Conservation (phyloP, 2,113 vertebrate species). For the Nesoenas mayeri region DNA sequence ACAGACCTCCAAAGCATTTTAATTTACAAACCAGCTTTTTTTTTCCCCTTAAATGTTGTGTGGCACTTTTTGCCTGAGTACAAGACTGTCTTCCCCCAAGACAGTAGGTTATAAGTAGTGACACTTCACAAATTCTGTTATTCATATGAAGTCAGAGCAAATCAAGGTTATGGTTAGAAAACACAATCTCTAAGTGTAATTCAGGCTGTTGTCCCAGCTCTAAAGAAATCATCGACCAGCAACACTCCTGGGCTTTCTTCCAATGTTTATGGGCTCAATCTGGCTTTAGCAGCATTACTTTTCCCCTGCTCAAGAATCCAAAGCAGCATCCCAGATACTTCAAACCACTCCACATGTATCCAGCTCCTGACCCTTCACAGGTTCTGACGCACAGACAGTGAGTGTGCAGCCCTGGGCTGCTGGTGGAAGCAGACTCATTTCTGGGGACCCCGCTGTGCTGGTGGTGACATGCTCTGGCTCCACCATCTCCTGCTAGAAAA, state of each 20-base stretch:
- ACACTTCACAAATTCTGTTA: neutral
- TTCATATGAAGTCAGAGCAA: neutral
- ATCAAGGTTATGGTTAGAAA: neutral
- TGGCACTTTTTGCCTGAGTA: neutral
- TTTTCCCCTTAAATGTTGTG: neutral
- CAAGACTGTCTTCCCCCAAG: neutral
- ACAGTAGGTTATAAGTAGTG: neutral
- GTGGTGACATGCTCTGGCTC: rapidly evolving
- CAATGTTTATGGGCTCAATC: neutral
- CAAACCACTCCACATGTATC: rapidly evolving
- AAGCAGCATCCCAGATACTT: neutral
- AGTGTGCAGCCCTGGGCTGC: neutral
- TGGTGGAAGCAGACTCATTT: rapidly evolving
- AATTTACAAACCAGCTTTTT: neutral
- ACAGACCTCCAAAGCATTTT: neutral
- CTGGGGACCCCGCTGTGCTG: neutral
- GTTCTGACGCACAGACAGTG: neutral
- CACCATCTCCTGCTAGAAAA: neutral
- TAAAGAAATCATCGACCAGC: neutral
- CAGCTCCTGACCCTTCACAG: rapidly evolving
- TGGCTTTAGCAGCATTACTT: rapidly evolving
- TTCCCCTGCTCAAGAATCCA: neutral
- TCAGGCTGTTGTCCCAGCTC: neutral
- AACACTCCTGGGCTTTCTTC: neutral
- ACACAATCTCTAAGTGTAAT: neutral